Conservation (phyloP, 1,140 invertebrate genomes). For the Polyergus mexicanus region DNA sequence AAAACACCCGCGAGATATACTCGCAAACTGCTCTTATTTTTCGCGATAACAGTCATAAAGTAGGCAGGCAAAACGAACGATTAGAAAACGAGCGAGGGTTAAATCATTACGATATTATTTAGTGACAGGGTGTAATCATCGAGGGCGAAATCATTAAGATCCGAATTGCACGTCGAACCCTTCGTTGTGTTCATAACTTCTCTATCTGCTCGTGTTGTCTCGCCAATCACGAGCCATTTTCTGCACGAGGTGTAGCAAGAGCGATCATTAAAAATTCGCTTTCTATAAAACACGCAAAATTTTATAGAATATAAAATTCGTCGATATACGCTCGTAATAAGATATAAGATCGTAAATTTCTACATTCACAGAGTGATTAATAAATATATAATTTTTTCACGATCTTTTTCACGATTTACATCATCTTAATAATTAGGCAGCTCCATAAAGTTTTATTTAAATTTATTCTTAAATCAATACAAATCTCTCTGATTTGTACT, state of each 20-base stretch:
- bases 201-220: slow-evolving; percentile 37
- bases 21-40: slow-evolving; percentile 38
- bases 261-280: not conserved
- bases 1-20: slow-evolving; percentile 18
- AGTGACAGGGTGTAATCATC: slow-evolving; percentile 61
- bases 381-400: not conserved
- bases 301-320: slow-evolving; percentile 2
- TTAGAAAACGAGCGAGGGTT: slow-evolving; percentile 20
- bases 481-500: not conserved
- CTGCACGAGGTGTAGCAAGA: slow-evolving; percentile 5
- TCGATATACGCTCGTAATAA: no score
- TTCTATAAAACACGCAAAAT: not conserved
- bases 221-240: slow-evolving; percentile 20
- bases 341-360: not conserved
- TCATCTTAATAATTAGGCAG: not conserved
- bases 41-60: slow-evolving; percentile 47
- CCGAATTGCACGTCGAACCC: slow-evolving; percentile 26
- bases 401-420: not conserved
- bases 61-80: slow-evolving; percentile 39
- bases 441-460: not conserved
- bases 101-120: slow-evolving; percentile 62
- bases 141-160: slow-evolving; percentile 49
- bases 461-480: not conserved
- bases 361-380: not conserved
- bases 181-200: slow-evolving; percentile 41